Conservation (phyloP, 2,888 invertebrate species). For the Microchrysa polita region DNA sequence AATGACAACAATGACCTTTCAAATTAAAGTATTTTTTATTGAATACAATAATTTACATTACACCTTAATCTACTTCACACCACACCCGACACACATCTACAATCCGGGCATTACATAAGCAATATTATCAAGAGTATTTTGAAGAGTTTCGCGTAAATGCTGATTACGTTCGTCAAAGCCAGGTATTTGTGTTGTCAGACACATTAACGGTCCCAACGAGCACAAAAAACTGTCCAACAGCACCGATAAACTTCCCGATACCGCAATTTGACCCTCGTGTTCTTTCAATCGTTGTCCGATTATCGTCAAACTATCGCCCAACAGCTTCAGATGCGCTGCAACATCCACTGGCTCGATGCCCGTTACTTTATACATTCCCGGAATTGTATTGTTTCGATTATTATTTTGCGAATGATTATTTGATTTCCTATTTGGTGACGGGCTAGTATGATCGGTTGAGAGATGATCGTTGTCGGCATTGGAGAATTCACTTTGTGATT, state of each 20-base stretch:
- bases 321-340: constrained; percentile 88
- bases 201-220: constrained; percentile 87
- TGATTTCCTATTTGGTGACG: constrained; percentile 9
- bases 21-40: too few species aligned
- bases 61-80: too few species aligned
- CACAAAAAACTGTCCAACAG: constrained; percentile 91
- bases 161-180: constrained; percentile 75
- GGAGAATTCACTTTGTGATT: constrained; percentile 45
- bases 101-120: constrained; percentile 93
- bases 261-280: constrained; percentile 95
- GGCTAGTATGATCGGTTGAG: neutral
- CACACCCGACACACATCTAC: too few species aligned
- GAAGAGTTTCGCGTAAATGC: constrained; percentile 66
- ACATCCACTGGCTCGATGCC: constrained; percentile 87
- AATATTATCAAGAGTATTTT: constrained; percentile 87
- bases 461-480: constrained; percentile 39
- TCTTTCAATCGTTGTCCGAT: constrained; percentile 93
- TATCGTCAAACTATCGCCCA: constrained; percentile 93
- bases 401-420: neutral
- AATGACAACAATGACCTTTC: too few species aligned
- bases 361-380: constrained; percentile 70
- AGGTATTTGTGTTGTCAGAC: constrained; percentile 85
- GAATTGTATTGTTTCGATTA: neutral
- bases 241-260: constrained; percentile 93
- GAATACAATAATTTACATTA: too few species aligned